Base-by-base conservation (phyloP, 2,797 vertebrate genomes). In the Lindbergichthys nudifrons region DNA sequence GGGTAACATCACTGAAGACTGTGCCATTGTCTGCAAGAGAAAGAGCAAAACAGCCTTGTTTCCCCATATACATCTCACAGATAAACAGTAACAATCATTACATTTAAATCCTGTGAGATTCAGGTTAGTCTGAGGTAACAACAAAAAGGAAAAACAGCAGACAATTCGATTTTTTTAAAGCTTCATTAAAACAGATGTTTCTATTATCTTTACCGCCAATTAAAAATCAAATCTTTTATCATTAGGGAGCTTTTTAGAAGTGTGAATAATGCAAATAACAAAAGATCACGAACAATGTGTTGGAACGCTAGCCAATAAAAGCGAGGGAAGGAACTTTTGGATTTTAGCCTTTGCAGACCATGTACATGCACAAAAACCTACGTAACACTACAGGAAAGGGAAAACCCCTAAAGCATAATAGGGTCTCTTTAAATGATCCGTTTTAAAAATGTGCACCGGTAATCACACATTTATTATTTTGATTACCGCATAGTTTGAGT, bases 1-100 rank as follows among this genome's bases (percentile, higher is more conserved):
- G 60, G 97, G 97, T 77, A 97, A 84, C 92, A 98, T 96, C 74
- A 98, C 91, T 0, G 97, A 97, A 77, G 92, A 95, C 53, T 96
- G 96, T 18, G 95, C 95, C 80, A 83, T 93, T 23, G 89, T 88
- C 97, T 99, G 95, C 67, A 95, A 95, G 14, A 90, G 48, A 79
- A 72, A 47, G 57, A 79, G 30, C 19, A 77, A 26, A 68, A 71
- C 2, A 14, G 15, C 9, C 57, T 21, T 18, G 6, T 47, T 21
- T 26, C 42, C 32, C n/a, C 39, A 41, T 50, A 3, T 9, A 32
- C n/a, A 14, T 50, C 12, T 70, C n/a, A 72, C 8, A 65, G 30
- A 63, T 39, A 45, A 10, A 45, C 12, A 60, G 10, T 15, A 45
- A 13, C 21, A 39, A 10, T 18, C 14, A 51, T 19, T 60, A 19